Base-by-base conservation (phyloP, 2,888 invertebrate species). In the Acleris emargana region DNA sequence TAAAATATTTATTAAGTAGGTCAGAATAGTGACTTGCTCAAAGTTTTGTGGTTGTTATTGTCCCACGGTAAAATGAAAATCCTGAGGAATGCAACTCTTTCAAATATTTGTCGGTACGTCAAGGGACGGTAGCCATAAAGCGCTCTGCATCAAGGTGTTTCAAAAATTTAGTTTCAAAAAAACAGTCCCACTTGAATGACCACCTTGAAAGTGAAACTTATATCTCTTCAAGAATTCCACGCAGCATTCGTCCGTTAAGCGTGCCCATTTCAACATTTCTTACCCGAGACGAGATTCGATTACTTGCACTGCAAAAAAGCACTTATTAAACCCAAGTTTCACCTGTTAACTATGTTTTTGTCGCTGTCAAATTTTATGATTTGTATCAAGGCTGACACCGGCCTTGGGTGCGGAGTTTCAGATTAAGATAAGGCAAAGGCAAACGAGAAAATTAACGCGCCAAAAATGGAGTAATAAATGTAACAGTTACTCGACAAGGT, bases 141-240 rank as follows among this genome's bases (percentile, higher is more conserved):
- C n/a, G 17, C 7, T 2, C 6, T 6, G 7, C 17, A 7, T 1
- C 16, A 5, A 43, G n/a, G n/a, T 2, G 7, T 16, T 45, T 45
- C 7, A 45, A 45, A 45, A 7, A 17, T 3, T 45, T n/a, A 45
- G n/a, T 17, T 17, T 38, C 2, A 42, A 54, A 54, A 54, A 42
- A 22, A 22, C 58, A 57, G 67, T 68, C 61, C 49, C 69, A 68
- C 66, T 66, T 17, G 64, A 66, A 63, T 63, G 67, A 59, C 13
- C 62, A 51, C 18, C 38, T 57, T 64, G 68, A 68, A 70, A 70
- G 67, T 67, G 68, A 68, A 68, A 68, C 64, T 57, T 53, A 62
- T 52, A 32, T 64, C 50, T 62, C 43, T 55, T 52, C 28, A 57
- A 54, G 67, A 67, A 67, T 63, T 62, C 63, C 62, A 58, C 60